Percentiles rank a stretch among this genome's conserved stretches.
phyloP scores from a whole-genome alignment of 2,113 vertebrate genomes.

The Pollachius pollachius region DNA sequence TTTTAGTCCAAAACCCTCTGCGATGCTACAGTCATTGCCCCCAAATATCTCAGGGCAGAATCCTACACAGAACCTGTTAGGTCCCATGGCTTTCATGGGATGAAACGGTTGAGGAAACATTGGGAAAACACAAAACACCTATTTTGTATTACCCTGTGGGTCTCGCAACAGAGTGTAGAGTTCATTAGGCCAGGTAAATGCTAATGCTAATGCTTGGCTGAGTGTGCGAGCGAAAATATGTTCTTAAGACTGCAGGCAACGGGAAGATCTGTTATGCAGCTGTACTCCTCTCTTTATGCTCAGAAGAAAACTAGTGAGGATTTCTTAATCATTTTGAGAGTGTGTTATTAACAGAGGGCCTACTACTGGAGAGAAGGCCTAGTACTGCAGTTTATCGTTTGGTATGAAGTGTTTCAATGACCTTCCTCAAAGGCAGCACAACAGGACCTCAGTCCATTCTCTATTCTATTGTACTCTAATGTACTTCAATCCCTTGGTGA shows the following conservation, averaged over 20 bases:
- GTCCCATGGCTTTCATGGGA: conserved; percentile 12
- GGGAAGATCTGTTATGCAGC: conserved; percentile 72
- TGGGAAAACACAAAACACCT: conserved; percentile 50
- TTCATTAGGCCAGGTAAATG: conserved; percentile 72
- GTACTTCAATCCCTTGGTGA: too few relatives aligned
- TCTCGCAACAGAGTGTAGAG: conserved; percentile 69
- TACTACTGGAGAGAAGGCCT: too few relatives aligned
- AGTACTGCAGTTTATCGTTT: too few relatives aligned
- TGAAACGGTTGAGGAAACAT: conserved; percentile 26
- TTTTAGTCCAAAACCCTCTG: background rate
- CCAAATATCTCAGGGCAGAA: background rate
- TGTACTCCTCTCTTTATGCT: conserved; percentile 28
- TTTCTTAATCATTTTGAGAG: too few relatives aligned
- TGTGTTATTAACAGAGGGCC: too few relatives aligned
- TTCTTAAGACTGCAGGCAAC: conserved; percentile 71
- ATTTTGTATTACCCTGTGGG: conserved; percentile 57
- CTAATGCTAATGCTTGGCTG: conserved; percentile 68
- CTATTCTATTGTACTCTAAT: too few relatives aligned
- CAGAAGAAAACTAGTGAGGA: too few relatives aligned
- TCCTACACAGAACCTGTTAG: background rate
- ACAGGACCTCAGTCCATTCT: too few relatives aligned
- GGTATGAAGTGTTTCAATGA: too few relatives aligned
- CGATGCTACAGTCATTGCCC: conserved; percentile 2
- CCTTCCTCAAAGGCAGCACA: too few relatives aligned
- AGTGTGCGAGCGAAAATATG: conserved; percentile 37